Percentiles rank a stretch among this genome's conserved stretches.
Evolutionary conservation across 2,797 vertebrate species (phyloP).

Genomic region (Fistularia tabacaria): DNA sequence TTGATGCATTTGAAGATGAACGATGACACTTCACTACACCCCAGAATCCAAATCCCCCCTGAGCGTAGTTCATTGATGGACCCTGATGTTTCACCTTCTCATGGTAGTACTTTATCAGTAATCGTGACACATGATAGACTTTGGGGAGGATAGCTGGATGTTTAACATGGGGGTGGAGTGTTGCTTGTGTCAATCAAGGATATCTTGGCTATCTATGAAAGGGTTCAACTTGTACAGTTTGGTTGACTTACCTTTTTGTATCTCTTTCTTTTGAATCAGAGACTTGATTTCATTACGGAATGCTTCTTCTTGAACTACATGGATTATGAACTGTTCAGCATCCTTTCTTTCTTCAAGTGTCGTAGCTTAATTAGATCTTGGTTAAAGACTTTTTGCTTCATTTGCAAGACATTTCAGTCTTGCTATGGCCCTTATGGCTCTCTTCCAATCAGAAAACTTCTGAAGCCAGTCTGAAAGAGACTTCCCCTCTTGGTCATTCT

Average conservation of each 20-base stretch:
- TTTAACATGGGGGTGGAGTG: slow-evolving; percentile 24
- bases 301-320: not conserved
- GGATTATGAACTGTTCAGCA: slow-evolving; percentile 4
- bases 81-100: too few species aligned
- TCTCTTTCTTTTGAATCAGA: too few species aligned
- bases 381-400: too few species aligned
- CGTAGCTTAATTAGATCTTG: too few species aligned
- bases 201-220: slow-evolving; percentile 15
- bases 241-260: not conserved
- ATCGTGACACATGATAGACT: slow-evolving; percentile 24
- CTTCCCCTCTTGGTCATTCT: too few species aligned
- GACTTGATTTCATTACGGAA: slow-evolving; percentile 7
- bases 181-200: slow-evolving; percentile 12
- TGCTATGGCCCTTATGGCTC: too few species aligned
- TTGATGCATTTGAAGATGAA: slow-evolving; percentile 3
- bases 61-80: too few species aligned
- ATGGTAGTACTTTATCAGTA: too few species aligned
- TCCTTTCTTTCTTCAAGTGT: slow-evolving; percentile 24
- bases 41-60: slow-evolving; percentile 21
- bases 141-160: slow-evolving; percentile 34
- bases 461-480: too few species aligned
- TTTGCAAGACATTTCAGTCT: too few species aligned
- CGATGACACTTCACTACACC: slow-evolving; percentile 3
- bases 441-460: too few species aligned
- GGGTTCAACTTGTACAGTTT: slow-evolving; percentile 17